Evolutionary conservation across 2,797 vertebrate genomes (phyloP), one percentile per base, ranked within the genome.

Genomic region (Tragelaphus oryx): DNA sequence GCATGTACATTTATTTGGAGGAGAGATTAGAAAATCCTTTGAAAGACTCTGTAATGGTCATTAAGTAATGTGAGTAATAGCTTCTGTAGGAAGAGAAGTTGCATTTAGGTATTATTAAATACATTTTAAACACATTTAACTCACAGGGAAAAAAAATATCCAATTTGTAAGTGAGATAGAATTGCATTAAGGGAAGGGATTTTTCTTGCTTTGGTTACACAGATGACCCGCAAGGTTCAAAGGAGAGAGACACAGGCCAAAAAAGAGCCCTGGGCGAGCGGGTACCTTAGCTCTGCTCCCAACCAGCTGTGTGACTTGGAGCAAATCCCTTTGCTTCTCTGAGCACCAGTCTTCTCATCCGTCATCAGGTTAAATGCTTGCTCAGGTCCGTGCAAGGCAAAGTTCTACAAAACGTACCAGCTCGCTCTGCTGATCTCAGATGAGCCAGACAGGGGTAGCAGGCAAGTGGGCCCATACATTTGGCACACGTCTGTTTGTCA

Each of bases 61-160:
- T 83, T 94, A 94, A 94, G 55, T 57, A 80, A 68, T 74, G 41
- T 44, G n/a, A 92, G 33, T 74, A 91, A 94, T 89, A 12, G 44
- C 13, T 87, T 87, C 33, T 46, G 2, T 24, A 81, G 80, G 79
- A 94, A 89, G 65, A 87, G 33, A 92, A 60, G 24, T 41, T 74
- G 9, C 59, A 78, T 60, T 86, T 89, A 60, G n/a, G 37, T 46
- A 48, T 78, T 94, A 89, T 95, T 78, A 80, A 86, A 54, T 91
- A 94, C 75, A 95, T 28, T 92, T 92, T 33, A 24, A 96, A 94
- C 44, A 30, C 46, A 54, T 89, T 81, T 87, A 93, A 91, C 26
- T 59, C 26, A 50, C 9, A 65, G 55, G 62, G 68, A 92, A 96
- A 94, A 94, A 96, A 96, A 94, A 85, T 26, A 33, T 3, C 20